Evolutionary conservation across 2,797 vertebrate genomes (phyloP).

Genomic region (Taeniopygia guttata): DNA sequence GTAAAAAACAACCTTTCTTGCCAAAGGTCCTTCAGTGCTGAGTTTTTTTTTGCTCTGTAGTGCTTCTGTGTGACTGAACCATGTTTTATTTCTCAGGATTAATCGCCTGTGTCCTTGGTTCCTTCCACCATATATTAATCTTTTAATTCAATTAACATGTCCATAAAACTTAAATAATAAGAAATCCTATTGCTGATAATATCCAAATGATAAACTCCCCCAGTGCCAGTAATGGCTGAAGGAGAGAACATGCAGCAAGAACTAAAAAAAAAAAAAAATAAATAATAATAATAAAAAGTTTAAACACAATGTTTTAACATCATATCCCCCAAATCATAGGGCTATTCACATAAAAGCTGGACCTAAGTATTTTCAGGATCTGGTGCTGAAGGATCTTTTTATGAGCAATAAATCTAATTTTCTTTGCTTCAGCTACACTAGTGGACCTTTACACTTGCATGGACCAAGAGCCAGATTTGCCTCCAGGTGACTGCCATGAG

Average conservation of each 20-base stretch:
- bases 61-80: not conserved
- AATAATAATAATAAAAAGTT: too few species aligned
- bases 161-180: conserved; percentile 22
- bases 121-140: conserved; percentile 6
- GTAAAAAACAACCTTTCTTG: conserved; percentile 46
- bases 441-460: not conserved
- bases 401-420: not conserved
- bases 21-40: conserved; percentile 40
- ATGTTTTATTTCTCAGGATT: conserved; percentile 50
- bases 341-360: not conserved
- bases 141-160: conserved; percentile 51
- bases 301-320: not conserved
- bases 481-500: not conserved
- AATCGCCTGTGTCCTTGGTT: conserved; percentile 26
- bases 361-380: not conserved
- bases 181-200: not conserved
- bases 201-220: not conserved
- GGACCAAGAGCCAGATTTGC: not conserved
- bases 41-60: not conserved
- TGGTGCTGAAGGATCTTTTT: not conserved
- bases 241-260: not conserved
- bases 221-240: not conserved
- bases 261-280: not conserved
- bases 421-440: not conserved
- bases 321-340: not conserved